A percentile compares a stretch with the other conserved stretches of the same genome.
Evolutionary conservation across 2,113 vertebrate genomes (phyloP).

Genomic region (Naja naja): DNA sequence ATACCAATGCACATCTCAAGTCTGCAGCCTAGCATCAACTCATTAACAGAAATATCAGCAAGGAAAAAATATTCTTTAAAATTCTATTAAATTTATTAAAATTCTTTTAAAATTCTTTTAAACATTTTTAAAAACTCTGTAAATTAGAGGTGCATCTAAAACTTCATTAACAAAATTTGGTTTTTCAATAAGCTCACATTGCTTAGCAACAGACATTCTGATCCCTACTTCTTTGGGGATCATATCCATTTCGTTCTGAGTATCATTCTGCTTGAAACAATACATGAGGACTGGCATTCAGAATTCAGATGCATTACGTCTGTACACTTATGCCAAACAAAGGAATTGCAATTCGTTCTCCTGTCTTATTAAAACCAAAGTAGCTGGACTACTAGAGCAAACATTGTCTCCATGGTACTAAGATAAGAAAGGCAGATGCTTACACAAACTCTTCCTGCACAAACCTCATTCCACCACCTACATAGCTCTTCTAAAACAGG

Average conservation of each 20-base stretch:
- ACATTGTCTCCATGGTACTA: no score
- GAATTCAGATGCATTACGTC: background rate
- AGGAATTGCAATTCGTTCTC: background rate
- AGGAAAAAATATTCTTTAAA: background rate
- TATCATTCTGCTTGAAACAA: background rate
- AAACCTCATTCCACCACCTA: no score
- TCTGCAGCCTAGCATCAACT: background rate
- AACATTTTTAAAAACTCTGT: background rate
- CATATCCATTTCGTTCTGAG: background rate
- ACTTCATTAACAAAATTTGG: background rate
- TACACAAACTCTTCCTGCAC: no score
- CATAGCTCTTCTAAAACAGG: no score
- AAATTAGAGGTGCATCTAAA: background rate
- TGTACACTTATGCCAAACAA: background rate
- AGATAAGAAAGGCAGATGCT: no score
- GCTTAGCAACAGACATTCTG: no score
- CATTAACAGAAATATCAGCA: background rate
- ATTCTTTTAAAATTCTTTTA: no score
- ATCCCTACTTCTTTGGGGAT: background rate
- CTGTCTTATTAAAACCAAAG: background rate
- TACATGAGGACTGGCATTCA: background rate
- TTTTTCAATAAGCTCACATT: conserved; percentile 14
- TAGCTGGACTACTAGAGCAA: background rate
- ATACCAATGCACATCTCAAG: background rate
- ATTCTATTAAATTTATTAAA: no score